Conservation (phyloP, 2,113 vertebrate genomes). For the Rhizomys pruinosus region DNA sequence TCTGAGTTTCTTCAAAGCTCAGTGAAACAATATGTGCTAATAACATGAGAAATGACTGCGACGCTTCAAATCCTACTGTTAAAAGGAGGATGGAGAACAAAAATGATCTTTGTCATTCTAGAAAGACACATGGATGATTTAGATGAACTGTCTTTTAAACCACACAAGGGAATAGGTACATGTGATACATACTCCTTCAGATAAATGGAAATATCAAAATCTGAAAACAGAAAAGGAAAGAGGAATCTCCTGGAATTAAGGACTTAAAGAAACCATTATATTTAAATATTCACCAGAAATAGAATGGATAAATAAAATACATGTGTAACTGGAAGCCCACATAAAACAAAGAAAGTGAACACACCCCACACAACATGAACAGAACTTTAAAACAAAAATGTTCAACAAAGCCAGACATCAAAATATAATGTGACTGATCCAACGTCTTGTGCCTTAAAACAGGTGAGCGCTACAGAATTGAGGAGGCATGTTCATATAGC, state of each 20-base stretch:
- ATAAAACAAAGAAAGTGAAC: not conserved
- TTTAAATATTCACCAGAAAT: not conserved
- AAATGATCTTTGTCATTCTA: not conserved
- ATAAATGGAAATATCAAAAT: not conserved
- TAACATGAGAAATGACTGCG: too few species aligned
- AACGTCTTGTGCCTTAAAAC: not conserved
- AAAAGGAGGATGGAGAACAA: not conserved
- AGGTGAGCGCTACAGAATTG: too few species aligned
- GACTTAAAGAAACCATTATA: conserved; percentile 43
- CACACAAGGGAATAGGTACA: not conserved
- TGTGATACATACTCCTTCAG: not conserved
- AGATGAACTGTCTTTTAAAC: not conserved
- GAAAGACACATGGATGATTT: not conserved
- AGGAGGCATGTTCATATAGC: too few species aligned
- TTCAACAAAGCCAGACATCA: not conserved
- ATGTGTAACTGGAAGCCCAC: not conserved
- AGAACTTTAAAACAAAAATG: not conserved
- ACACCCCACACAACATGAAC: not conserved
- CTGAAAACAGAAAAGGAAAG: conserved; percentile 43
- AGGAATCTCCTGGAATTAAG: not conserved
- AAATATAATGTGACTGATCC: not conserved
- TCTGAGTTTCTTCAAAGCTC: too few species aligned
- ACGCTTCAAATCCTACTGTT: too few species aligned
- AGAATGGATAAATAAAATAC: not conserved
- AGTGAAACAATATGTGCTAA: too few species aligned